Base-by-base conservation (phyloP, 2,888 invertebrate genomes). In the Hyles lineata region DNA sequence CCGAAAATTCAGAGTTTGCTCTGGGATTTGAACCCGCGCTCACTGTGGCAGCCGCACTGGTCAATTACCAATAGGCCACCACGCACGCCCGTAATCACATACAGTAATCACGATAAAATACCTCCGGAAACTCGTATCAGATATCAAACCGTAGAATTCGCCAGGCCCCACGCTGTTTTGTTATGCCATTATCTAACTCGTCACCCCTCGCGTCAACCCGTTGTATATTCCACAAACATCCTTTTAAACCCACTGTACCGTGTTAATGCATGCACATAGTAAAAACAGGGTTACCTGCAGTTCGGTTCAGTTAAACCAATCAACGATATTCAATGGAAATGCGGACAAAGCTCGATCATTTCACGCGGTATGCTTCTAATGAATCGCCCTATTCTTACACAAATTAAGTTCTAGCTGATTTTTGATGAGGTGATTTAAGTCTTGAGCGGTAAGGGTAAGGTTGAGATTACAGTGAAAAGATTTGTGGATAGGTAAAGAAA, bases 321-420 rank as follows among this genome's bases (percentile, higher is more conserved):
- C 77, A 83, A 84, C 82, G 79, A 83, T 82, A 80, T 77, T 72
- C 74, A 77, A 78, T 76, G 78, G 76, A 76, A 75, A 77, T 76
- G 72, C 79, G 75, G 79, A 82, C 83, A 85, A 83, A 79, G 79
- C 76, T 82, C 81, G 84, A 83, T 80, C 80, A 78, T 76, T 81
- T 80, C 80, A 83, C 80, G 85, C 79, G 76, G 78, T 77, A 79
- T 73, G 72, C 74, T 72, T 79, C 79, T 81, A 78, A 77, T 85
- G 79, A 82, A 84, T 82, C 76, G 72, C 71, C 74, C 81, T 78
- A 84, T 87, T 87, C 82, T 85, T 85, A 87, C 74, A 82, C 87
- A 87, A 87, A 87, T 87, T 83, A 84, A 79, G 79, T 63, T 70
- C 77, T 78, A 79, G 80, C 78, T 76, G 77, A 73, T 75, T 21